Conservation (phyloP, 30 jellyfish, hydroid and myxozoan genomes). For the Turritopsis rubra region DNA sequence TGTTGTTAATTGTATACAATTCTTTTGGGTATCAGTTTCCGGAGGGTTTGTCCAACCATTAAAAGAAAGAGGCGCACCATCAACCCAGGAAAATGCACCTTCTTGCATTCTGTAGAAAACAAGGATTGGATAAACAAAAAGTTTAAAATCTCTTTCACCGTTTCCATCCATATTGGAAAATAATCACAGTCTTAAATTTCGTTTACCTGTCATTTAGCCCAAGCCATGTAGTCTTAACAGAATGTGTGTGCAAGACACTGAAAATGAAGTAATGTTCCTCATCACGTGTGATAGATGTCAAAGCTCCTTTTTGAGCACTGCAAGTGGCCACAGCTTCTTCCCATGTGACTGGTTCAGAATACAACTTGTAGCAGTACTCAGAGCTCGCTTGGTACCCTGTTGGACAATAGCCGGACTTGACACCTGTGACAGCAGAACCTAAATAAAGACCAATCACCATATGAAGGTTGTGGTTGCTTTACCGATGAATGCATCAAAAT, state of each 20-base stretch:
- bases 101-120: conserved; percentile 40
- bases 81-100: conserved; percentile 87
- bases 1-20: conserved; percentile 66
- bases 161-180: no score
- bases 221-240: conserved; percentile 78
- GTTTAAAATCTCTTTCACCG: neutral
- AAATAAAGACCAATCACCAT: no score
- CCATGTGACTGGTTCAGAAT: conserved; percentile 84
- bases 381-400: conserved; percentile 83
- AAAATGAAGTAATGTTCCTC: conserved; percentile 75
- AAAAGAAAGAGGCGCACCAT: conserved; percentile 89
- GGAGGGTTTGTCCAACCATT: conserved; percentile 95
- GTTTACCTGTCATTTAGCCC: conserved; percentile 90
- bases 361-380: conserved; percentile 80
- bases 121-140: neutral
- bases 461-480: no score
- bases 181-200: neutral
- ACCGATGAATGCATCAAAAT: no score
- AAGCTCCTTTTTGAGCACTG: conserved; percentile 76
- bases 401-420: conserved; percentile 68
- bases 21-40: conserved; percentile 31
- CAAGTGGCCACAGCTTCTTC: conserved; percentile 70
- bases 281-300: conserved; percentile 80
- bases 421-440: conserved; percentile 57
- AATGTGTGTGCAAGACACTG: conserved; percentile 53